Base-by-base conservation (phyloP, 2,888 invertebrate genomes). In the Glaucopsyche alexis region DNA sequence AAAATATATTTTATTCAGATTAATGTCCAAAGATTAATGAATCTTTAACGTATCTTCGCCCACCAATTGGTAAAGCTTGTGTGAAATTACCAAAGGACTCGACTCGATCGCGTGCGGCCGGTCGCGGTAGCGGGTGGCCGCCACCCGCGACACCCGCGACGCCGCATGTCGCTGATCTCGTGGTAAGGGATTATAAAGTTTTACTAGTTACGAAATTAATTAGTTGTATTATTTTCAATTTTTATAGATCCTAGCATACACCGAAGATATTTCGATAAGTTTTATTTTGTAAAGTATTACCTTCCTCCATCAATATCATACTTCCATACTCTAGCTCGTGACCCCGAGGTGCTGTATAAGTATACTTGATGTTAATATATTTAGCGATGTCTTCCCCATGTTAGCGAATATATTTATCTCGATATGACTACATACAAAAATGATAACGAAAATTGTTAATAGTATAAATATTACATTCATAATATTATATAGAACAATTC, bases 241-340 rank as follows among this genome's bases (percentile, higher is more conserved):
- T 93, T 91, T 91, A 91, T 92, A 93, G 91, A 85, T 93, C 92
- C 93, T 93, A 92, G 93, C 91, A 88, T 93, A 93, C 91, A 93
- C 93, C 93, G 93, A 93, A 93, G 93, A 93, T 93, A 92, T 92
- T 91, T 92, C 88, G 91, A 91, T 93, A 93, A 93, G 93, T 88
- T 92, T 89, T 92, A 92, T 92, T 91, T 91, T 92, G 87, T 92
- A 91, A 92, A 91, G 85, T 89, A 89, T 90, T 83, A 87, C 47
- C 47, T 85, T 92, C 90, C 91, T 92, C 93, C 93, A 93, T 93
- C 93, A 93, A 93, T 93, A 90, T 87, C 83, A 89, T 91, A 91
- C 91, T 82, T 80, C 78, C 78, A 16, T 60, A 29, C 60, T 78
- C 77, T 77, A 75, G 80, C 80, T 83, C 85, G 83, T 83, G 85